A percentile compares a stretch with the other conserved stretches of the same genome.
Evolutionary conservation across 2,888 invertebrate genomes (phyloP).

Genomic region (Phortica okadai): DNA sequence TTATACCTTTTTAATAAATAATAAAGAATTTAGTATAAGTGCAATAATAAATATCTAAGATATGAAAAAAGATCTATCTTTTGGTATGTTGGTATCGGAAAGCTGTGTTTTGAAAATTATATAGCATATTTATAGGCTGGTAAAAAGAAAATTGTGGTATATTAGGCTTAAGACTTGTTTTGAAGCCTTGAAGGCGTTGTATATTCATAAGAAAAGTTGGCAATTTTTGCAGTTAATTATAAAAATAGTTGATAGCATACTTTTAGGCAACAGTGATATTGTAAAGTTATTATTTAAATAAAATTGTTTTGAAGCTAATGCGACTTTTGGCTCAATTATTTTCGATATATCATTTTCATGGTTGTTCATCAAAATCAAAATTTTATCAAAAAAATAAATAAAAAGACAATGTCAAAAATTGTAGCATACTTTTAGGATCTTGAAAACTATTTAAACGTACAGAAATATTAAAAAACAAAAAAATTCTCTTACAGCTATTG

Average conservation of each 20-base stretch:
- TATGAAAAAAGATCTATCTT: background rate
- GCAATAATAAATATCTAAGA: background rate
- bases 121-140: background rate
- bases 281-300: background rate
- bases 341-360: background rate
- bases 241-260: slow-evolving; percentile 7
- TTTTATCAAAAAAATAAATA: background rate
- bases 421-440: slow-evolving; percentile 7
- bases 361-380: background rate
- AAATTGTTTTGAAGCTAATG: background rate
- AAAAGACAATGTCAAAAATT: background rate
- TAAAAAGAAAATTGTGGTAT: background rate
- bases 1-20: background rate
- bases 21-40: background rate
- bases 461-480: background rate
- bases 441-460: background rate
- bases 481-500: slow-evolving; percentile 86
- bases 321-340: background rate
- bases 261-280: background rate
- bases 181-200: too few relatives aligned
- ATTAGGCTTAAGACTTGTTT: background rate
- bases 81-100: background rate
- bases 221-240: background rate
- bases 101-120: background rate
- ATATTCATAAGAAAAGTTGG: too few relatives aligned